These are phyloP conservation scores for Drosophila subobscura DNA, from an alignment of 1,140 invertebrate genomes.

Conservation along the genomic window DNA sequence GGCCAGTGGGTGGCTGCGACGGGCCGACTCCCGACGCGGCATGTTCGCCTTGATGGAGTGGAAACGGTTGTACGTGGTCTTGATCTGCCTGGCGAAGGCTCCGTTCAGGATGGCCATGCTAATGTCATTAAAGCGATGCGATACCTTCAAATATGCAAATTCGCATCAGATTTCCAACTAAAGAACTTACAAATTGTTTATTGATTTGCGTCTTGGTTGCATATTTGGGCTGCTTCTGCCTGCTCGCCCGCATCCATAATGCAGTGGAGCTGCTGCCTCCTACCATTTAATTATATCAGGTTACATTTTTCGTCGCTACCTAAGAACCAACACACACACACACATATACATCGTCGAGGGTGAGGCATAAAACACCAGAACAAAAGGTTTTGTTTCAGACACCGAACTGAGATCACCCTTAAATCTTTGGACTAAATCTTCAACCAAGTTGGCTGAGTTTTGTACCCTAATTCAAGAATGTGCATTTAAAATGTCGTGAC, in stretches of 20 bases:
- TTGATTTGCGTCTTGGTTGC: conserved; percentile 10
- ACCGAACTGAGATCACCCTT: conserved; percentile 35
- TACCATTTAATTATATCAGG: conserved; percentile 70
- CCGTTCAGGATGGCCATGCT: conserved; percentile 91
- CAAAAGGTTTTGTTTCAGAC: background rate
- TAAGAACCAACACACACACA: conserved; percentile 38
- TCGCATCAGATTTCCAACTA: conserved; percentile 13
- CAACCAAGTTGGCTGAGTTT: background rate
- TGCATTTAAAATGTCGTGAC: conserved; percentile 34
- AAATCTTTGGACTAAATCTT: background rate
- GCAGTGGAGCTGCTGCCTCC: conserved; percentile 22
- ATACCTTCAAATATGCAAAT: conserved; percentile 86
- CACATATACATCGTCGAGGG: conserved; percentile 9
- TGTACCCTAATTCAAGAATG: background rate
- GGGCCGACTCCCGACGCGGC: conserved; percentile 93
- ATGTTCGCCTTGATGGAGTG: conserved; percentile 94
- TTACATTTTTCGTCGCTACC: conserved; percentile 65
- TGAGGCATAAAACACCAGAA: conserved; percentile 40
- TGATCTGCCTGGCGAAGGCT: conserved; percentile 91
- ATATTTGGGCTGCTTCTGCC: conserved; percentile 15
- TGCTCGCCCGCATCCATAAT: conserved; percentile 47
- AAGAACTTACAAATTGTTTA: conserved; percentile 25
- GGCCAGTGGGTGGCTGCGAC: conserved; percentile 92
- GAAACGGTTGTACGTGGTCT: conserved; percentile 91
- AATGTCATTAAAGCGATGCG: conserved; percentile 89